phyloP scores from a whole-genome alignment of 2,113 vertebrate species.

The Planiliza haematocheilus region DNA sequence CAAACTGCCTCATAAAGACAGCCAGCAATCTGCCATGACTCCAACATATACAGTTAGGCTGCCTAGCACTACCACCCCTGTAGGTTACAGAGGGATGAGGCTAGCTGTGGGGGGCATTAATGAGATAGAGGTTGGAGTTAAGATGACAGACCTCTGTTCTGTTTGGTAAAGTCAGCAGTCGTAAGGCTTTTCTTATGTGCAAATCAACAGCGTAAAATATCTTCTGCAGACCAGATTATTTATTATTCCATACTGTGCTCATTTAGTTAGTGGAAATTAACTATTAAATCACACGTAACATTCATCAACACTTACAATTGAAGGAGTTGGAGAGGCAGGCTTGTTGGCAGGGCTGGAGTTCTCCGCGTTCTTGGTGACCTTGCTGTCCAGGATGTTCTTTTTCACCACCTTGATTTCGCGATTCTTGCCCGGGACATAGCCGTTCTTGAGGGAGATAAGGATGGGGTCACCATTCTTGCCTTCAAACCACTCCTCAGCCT shows the following conservation, averaged over 20 bases:
- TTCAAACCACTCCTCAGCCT: conserved; percentile 97
- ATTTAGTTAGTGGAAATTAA: neutral
- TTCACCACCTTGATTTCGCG: conserved; percentile 95
- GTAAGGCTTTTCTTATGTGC: neutral
- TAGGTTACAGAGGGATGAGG: conserved; percentile 1
- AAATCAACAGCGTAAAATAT: neutral
- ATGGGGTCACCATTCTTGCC: conserved; percentile 93
- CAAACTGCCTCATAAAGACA: conserved; percentile 44
- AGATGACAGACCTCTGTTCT: neutral
- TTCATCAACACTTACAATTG: conserved; percentile 76
- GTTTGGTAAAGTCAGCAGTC: neutral
- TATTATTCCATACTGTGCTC: no score
- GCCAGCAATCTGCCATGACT: conserved; percentile 6
- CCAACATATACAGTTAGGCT: conserved; percentile 2
- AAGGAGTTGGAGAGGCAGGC: conserved; percentile 70
- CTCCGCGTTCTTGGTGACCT: conserved; percentile 89
- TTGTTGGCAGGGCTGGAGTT: conserved; percentile 86
- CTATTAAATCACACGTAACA: neutral
- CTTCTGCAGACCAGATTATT: neutral
- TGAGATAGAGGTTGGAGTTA: conserved; percentile 2
- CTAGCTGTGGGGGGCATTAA: neutral
- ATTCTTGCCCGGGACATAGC: conserved; percentile 93
- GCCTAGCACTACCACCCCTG: neutral
- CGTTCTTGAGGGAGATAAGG: conserved; percentile 95
- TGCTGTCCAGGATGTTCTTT: conserved; percentile 94